Base-by-base conservation (phyloP, 2,113 vertebrate species). In the Lampris megalopsis region DNA sequence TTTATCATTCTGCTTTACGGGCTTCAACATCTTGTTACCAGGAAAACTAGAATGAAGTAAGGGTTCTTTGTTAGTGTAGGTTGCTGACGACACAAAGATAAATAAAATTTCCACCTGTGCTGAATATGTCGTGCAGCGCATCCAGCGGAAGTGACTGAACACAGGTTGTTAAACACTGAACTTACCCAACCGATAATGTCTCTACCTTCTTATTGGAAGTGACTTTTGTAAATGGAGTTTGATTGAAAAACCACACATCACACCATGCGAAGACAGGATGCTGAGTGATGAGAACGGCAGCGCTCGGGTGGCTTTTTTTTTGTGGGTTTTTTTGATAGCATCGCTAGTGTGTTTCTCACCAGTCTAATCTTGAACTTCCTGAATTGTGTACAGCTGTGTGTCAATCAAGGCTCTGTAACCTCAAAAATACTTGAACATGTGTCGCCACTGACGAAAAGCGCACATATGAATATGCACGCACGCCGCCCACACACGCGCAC, bases 1-100 rank as follows among this genome's bases (percentile, higher is more conserved):
- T 24, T 24, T 24, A 24, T 24, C 24, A 24, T 24, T 24, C 24
- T 0, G 24, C 24, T 24, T 24, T 24, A 24, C 24, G 24, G 24
- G 24, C 24, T 24, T 24, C 24, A 24, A 24, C 24, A 24, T 24
- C 24, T 24, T 24, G 24, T 24, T 42, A 74, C 72, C 69, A 71
- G 76, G 64, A 86, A 82, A 77, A 75, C n/a, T 42, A 43, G 73
- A 11, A 66, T 70, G 4, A 80, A 73, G 64, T 43, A 61, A 75
- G 69, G 60, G 41, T 41, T 66, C 2, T 73, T 24, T 24, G 24
- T 24, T 24, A 24, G 24, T 24, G 24, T 24, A 24, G 24, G 24
- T 24, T 24, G 24, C 24, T 24, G 24, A 24, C 24, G 24, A 24
- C 24, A 24, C 24, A 24, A 24, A 24, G 24, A 24, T 24, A 24